Conservation (phyloP, 2,888 invertebrate species). For the Tetranychus piercei region DNA sequence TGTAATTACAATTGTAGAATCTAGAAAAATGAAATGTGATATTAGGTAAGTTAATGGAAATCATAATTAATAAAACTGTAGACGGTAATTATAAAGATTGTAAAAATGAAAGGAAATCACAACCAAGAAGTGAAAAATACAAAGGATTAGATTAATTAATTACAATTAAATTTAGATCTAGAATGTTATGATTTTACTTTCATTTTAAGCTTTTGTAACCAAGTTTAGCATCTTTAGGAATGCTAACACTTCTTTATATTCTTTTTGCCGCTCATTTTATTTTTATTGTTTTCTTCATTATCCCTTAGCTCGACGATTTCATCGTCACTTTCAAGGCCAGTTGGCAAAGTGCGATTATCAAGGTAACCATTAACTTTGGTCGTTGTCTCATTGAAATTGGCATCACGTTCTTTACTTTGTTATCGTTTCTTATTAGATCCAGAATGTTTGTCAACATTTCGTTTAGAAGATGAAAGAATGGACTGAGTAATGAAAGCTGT, state of each 20-base stretch:
- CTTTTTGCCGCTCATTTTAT: conserved; percentile 14
- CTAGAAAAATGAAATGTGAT: too few species aligned
- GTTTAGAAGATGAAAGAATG: not conserved
- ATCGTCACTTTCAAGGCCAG: conserved; percentile 19
- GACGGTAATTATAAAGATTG: too few species aligned
- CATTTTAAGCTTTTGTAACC: conserved; percentile 22
- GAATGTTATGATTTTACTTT: conserved; percentile 16
- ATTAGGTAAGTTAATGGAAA: too few species aligned
- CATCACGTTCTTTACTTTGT: not conserved
- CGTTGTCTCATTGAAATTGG: conserved; percentile 1
- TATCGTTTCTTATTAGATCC: not conserved
- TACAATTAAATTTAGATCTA: not conserved
- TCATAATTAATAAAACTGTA: too few species aligned
- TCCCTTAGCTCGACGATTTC: conserved; percentile 24
- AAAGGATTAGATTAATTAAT: not conserved
- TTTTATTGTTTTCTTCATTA: conserved; percentile 17
- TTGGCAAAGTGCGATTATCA: not conserved
- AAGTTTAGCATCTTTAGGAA: conserved; percentile 28
- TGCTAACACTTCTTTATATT: conserved; percentile 27
- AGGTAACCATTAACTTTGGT: conserved; percentile 4
- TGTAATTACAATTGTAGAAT: too few species aligned
- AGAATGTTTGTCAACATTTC: not conserved
- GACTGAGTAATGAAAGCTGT: too few species aligned
- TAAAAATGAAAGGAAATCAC: too few species aligned
- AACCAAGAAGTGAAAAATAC: too few species aligned